phyloP scores from a whole-genome alignment of 2,888 invertebrate genomes.

The Apodemia hepburni region DNA sequence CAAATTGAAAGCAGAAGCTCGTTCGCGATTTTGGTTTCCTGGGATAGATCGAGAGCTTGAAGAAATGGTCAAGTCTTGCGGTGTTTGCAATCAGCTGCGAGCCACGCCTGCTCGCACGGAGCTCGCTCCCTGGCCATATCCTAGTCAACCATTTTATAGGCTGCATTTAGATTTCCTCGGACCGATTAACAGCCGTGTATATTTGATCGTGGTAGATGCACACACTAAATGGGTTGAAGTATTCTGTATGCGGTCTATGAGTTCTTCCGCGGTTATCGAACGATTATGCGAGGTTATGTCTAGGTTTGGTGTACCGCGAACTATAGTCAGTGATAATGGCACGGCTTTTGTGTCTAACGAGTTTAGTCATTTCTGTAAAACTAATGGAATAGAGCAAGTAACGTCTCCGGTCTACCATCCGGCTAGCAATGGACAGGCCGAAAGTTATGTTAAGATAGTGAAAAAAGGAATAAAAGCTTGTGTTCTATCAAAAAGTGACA shows the following conservation, averaged over 20 bases:
- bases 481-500: constrained; percentile 15
- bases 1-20: constrained; percentile 36
- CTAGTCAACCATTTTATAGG: constrained; percentile 23
- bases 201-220: constrained; percentile 31
- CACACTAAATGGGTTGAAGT: constrained; percentile 32
- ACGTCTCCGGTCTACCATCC: constrained; percentile 30
- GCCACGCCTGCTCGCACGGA: constrained; percentile 27
- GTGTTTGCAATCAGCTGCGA: constrained; percentile 25
- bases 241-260: constrained; percentile 19
- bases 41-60: constrained; percentile 26
- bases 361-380: constrained; percentile 26
- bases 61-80: constrained; percentile 18
- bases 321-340: constrained; percentile 27
- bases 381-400: constrained; percentile 28
- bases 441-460: constrained; percentile 32
- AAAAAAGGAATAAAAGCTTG: constrained; percentile 31
- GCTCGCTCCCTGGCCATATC: constrained; percentile 25
- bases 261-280: constrained; percentile 21
- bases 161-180: constrained; percentile 32
- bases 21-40: constrained; percentile 32
- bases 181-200: constrained; percentile 24
- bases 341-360: constrained; percentile 24
- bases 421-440: constrained; percentile 30
- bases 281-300: constrained; percentile 25
- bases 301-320: constrained; percentile 20